Evolutionary conservation across 2,797 vertebrate genomes (phyloP).

Genomic region (Alca torda): DNA sequence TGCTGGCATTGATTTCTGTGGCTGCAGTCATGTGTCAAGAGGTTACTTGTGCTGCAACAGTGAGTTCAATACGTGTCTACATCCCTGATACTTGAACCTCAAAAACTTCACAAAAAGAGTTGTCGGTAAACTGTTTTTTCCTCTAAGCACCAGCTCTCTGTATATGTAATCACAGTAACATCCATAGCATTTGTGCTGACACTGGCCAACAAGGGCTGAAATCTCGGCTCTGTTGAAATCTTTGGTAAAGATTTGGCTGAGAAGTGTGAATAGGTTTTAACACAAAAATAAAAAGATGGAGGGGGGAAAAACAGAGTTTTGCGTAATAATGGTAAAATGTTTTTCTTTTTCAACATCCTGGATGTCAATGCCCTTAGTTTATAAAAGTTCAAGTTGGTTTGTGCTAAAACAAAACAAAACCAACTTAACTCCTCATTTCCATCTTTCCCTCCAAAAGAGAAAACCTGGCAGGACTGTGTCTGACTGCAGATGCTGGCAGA

Average conservation of each 20-base stretch:
- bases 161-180: background rate
- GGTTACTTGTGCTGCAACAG: background rate
- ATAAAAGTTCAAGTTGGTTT: background rate
- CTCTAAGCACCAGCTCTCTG: background rate
- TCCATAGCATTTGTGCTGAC: background rate
- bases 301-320: background rate
- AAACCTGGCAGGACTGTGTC: background rate
- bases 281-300: background rate
- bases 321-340: background rate
- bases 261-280: background rate
- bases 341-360: background rate
- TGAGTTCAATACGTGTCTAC: background rate
- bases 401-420: background rate
- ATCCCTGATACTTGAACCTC: background rate
- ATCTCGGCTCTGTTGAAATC: background rate
- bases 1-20: background rate
- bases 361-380: background rate
- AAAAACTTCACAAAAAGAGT: background rate
- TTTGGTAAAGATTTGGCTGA: background rate
- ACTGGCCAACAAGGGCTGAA: background rate
- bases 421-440: background rate
- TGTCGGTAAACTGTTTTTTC: background rate
- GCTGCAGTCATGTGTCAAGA: background rate
- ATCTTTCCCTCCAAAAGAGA: background rate
- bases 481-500: background rate